phyloP scores from a whole-genome alignment of 1,140 invertebrate genomes.

The Tetramorium alpestre region DNA sequence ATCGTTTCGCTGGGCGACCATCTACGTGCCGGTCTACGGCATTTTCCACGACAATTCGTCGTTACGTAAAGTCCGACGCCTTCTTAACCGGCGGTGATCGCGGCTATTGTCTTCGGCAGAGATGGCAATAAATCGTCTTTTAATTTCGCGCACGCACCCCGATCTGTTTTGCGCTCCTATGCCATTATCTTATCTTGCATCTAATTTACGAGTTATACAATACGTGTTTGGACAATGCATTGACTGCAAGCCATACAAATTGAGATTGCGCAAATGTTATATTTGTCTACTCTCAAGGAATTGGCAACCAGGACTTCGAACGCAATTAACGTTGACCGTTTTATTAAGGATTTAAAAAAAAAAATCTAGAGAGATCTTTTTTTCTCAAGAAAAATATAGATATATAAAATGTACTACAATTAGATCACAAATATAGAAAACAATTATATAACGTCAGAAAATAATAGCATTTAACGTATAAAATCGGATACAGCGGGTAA shows the following conservation, averaged over 20 bases:
- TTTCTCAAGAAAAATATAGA: background rate
- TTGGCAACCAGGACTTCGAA: background rate
- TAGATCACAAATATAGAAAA: background rate
- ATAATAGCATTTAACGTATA: background rate
- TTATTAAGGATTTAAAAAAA: background rate
- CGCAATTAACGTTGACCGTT: background rate
- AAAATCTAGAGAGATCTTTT: too few relatives aligned
- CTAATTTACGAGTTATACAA: constrained; percentile 14
- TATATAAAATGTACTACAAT: background rate
- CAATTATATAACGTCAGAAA: background rate
- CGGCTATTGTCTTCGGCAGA: constrained; percentile 2
- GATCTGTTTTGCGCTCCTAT: background rate
- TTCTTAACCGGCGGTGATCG: background rate
- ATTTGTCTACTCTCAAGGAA: background rate
- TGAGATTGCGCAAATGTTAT: background rate
- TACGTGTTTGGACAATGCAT: background rate
- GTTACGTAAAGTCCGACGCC: constrained; percentile 37
- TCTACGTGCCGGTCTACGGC: constrained; percentile 1
- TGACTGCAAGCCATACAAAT: background rate
- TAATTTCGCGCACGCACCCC: background rate
- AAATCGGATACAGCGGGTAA: background rate
- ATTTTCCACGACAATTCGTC: constrained; percentile 15
- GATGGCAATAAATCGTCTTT: constrained; percentile 43
- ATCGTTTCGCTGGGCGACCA: constrained; percentile 13
- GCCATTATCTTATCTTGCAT: constrained; percentile 9